phyloP scores from a whole-genome alignment of 1,140 invertebrate species.

The Bombus superbus region DNA sequence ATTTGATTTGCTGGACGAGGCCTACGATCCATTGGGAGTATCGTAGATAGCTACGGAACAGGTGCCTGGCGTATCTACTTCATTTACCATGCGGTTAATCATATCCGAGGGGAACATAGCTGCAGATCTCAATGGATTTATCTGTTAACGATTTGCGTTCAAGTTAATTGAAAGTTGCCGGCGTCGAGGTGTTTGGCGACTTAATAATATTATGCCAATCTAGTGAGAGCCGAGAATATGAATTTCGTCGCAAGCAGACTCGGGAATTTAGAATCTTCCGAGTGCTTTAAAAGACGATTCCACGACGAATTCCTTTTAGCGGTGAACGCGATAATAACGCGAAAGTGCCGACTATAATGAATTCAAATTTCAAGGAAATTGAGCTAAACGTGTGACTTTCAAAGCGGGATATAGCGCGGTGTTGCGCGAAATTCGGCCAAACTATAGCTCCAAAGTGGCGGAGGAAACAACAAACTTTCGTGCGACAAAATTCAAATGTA shows the following conservation, averaged over 20 bases:
- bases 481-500: not conserved
- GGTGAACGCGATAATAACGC: no score
- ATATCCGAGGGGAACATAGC: slow-evolving; percentile 33
- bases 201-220: slow-evolving; percentile 4
- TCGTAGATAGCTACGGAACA: slow-evolving; percentile 61
- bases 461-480: not conserved
- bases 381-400: not conserved
- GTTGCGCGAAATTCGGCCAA: no score
- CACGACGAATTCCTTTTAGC: not conserved
- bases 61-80: slow-evolving; percentile 58
- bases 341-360: not conserved
- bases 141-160: slow-evolving; percentile 61
- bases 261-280: not conserved
- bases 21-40: slow-evolving; percentile 45
- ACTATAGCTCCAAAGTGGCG: not conserved
- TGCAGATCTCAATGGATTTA: slow-evolving; percentile 52
- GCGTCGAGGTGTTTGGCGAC: slow-evolving; percentile 15
- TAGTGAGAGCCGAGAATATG: not conserved
- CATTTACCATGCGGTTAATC: slow-evolving; percentile 67
- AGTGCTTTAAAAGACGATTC: not conserved
- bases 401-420: not conserved
- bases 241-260: not conserved
- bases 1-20: slow-evolving; percentile 31
- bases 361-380: not conserved
- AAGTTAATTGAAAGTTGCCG: slow-evolving; percentile 56